These are phyloP conservation scores for Pituophis catenifer DNA, from an alignment of 2,113 vertebrate species.

Conservation along the genomic window DNA sequence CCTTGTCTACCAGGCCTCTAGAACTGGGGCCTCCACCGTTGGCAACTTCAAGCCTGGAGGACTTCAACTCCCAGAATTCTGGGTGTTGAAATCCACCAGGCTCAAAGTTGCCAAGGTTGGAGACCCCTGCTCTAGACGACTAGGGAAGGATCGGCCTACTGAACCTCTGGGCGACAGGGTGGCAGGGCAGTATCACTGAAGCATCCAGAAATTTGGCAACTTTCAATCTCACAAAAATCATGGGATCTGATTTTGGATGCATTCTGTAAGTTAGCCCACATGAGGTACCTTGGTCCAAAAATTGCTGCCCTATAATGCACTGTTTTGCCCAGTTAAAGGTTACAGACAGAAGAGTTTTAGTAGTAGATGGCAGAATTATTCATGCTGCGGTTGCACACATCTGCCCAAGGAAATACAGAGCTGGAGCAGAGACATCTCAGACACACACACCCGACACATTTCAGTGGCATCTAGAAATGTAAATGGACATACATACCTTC, in stretches of 20 bases:
- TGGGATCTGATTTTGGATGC: background rate
- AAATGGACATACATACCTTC: conserved; percentile 79
- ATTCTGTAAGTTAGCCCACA: background rate
- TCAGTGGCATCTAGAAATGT: background rate
- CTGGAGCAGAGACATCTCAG: background rate
- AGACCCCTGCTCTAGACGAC: background rate
- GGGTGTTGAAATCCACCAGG: too few species aligned
- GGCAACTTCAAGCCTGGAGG: too few species aligned
- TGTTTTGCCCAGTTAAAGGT: background rate
- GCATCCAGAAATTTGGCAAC: background rate
- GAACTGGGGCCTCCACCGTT: too few species aligned
- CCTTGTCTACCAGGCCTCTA: background rate
- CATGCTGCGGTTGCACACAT: background rate
- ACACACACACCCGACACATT: too few species aligned
- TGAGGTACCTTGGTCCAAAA: background rate
- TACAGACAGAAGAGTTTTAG: background rate
- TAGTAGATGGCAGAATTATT: background rate
- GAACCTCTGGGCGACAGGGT: background rate
- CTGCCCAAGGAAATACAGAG: background rate
- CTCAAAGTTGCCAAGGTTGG: too few species aligned
- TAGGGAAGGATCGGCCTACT: background rate
- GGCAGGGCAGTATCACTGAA: background rate
- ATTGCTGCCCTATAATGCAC: background rate
- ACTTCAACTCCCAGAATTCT: too few species aligned
- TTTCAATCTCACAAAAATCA: background rate